phyloP scores from a whole-genome alignment of 1,140 invertebrate genomes.

The Drosophila pectinifera region DNA sequence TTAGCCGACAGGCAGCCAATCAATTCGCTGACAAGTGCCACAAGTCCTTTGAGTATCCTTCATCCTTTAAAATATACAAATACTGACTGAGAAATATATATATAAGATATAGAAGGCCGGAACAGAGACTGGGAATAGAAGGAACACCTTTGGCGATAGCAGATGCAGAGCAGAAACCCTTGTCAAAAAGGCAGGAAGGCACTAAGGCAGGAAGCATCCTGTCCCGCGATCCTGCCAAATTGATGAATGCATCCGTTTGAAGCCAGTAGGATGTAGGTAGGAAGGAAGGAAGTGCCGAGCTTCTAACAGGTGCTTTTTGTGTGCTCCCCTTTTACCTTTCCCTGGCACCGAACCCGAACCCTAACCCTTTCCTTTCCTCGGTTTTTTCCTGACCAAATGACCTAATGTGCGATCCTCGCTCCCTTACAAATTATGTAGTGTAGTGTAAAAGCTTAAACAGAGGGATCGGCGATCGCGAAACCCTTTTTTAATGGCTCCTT shows the following conservation, averaged over 20 bases:
- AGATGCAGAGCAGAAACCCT: conserved; percentile 64
- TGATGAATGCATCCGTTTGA: conserved; percentile 84
- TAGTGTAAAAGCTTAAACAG: conserved; percentile 67
- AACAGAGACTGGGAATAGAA: conserved; percentile 25
- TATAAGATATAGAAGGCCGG: conserved; percentile 17
- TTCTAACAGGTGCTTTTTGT: conserved; percentile 67
- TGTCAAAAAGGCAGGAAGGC: conserved; percentile 48
- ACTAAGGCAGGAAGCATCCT: conserved; percentile 51
- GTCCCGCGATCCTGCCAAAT: conserved; percentile 70
- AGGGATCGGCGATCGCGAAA: conserved; percentile 20
- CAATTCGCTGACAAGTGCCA: conserved; percentile 75
- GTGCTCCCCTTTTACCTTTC: conserved; percentile 1
- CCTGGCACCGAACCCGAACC: background rate
- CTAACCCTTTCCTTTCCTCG: conserved; percentile 3
- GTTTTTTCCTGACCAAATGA: conserved; percentile 68
- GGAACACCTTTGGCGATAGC: conserved; percentile 45
- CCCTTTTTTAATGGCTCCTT: conserved; percentile 30
- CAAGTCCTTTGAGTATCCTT: conserved; percentile 19
- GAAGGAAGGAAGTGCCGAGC: conserved; percentile 61
- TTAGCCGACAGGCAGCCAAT: conserved; percentile 80
- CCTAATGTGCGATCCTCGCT: conserved; percentile 62
- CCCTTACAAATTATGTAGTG: conserved; percentile 67
- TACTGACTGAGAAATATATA: background rate
- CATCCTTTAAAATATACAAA: background rate
- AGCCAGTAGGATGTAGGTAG: too few relatives aligned